Conservation (phyloP, 1,140 invertebrate species). For the Philaenus spumarius region DNA sequence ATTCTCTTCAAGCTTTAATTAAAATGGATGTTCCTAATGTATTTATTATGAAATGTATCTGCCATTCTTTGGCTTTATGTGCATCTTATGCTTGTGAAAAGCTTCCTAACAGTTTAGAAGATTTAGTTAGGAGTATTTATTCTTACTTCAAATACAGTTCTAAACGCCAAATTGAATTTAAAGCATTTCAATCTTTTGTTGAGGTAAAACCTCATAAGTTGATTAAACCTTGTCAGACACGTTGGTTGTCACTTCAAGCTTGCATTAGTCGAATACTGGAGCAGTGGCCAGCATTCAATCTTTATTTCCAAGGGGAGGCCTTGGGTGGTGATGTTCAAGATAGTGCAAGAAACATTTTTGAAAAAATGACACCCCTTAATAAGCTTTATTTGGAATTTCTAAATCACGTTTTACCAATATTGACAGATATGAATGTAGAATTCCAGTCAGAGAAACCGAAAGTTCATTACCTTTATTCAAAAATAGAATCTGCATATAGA, state of each 20-base stretch:
- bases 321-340: too few relatives aligned
- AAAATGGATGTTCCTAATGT: conserved; percentile 13
- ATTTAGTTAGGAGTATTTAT: conserved; percentile 17
- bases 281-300: too few relatives aligned
- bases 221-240: conserved; percentile 28
- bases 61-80: conserved; percentile 23
- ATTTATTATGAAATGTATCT: conserved; percentile 27
- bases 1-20: conserved; percentile 20
- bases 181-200: conserved; percentile 24
- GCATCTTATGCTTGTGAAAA: conserved; percentile 18
- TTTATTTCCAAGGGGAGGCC: too few relatives aligned
- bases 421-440: too few relatives aligned
- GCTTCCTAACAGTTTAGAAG: conserved; percentile 13
- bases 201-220: conserved; percentile 27
- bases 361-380: too few relatives aligned
- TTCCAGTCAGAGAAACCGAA: too few relatives aligned
- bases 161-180: conserved; percentile 15
- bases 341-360: too few relatives aligned
- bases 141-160: conserved; percentile 16
- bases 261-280: too few relatives aligned
- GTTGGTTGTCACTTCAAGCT: conserved; percentile 37
- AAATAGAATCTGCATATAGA: too few relatives aligned
- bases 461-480: too few relatives aligned
- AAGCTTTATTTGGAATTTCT: too few relatives aligned
- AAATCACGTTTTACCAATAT: too few relatives aligned